phyloP scores from a whole-genome alignment of 2,888 invertebrate species.

The Meta bourneti region DNA sequence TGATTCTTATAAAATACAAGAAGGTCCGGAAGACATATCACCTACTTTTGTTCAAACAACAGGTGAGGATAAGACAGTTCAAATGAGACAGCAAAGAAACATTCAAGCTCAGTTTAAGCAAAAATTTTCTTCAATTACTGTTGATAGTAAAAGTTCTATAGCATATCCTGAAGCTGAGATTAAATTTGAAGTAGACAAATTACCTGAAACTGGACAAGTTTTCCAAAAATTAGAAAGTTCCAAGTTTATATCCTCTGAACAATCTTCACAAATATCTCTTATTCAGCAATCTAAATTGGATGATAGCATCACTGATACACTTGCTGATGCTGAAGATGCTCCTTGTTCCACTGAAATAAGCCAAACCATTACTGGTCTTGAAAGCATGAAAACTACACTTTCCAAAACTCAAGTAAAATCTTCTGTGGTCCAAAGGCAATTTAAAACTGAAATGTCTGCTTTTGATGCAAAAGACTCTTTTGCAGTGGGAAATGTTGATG shows the following conservation, averaged over 20 bases:
- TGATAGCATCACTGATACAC: background rate
- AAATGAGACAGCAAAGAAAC: background rate
- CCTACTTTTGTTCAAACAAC: background rate
- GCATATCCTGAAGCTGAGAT: background rate
- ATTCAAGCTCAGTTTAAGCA: background rate
- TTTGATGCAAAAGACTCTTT: background rate
- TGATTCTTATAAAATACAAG: background rate
- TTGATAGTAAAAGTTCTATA: constrained; percentile 11
- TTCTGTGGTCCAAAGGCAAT: background rate
- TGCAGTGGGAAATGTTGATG: background rate
- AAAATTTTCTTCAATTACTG: background rate
- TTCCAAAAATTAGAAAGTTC: background rate
- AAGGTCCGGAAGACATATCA: background rate
- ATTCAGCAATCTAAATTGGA: background rate
- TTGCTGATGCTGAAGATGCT: background rate
- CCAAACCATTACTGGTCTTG: background rate
- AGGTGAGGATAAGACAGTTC: background rate
- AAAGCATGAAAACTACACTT: background rate
- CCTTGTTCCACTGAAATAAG: background rate
- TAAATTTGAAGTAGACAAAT: background rate
- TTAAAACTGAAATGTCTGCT: background rate
- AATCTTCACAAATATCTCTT: background rate
- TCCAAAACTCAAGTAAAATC: background rate
- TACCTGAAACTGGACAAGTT: background rate
- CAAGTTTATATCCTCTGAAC: background rate